Base-by-base conservation (phyloP, 2,113 vertebrate species). In the Columba livia region DNA sequence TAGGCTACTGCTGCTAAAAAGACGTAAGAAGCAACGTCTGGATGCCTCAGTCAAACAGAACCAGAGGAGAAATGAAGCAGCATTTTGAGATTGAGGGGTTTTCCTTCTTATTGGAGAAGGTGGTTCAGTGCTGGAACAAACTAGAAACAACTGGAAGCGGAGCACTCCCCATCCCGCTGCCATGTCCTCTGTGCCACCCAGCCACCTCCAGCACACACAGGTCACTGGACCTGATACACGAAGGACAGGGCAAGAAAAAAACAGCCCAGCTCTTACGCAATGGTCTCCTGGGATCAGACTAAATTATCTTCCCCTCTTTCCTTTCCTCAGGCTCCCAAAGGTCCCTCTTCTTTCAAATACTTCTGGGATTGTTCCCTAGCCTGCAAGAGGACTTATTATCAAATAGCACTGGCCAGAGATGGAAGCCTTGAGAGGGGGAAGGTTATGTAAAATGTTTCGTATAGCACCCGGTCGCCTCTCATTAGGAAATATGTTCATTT, bases 101-200 rank as follows among this genome's bases (percentile, higher is more conserved):
- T 20, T 29, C 32, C 28, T 79, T 79, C 42, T 73, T 54, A 28
- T 1, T 47, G 50, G 40, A 88, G 44, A 91, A 51, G 40, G 32
- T 72, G 85, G 62, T 78, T 53, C 65, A 78, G 65, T 31, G 17
- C 75, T 85, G 53, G 53, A 78, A 82, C 28, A 47, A 81, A 60
- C 25, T 34, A 21, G 58, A 81, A 69, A 47, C 20, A 62, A 70
- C 11, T 65, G 51, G 78, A 88, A 75, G 58, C 0, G 2, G 28
- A 57, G 54, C 48, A 19, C 11, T 34, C 53, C n/a, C 38, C 0
- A 0, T 34, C 58, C 60, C 2, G 1, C 29, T 40, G 64, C 24
- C 58, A 47, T 83, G 72, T 36, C 44, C 42, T 67, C 66, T n/a
- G 32, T n/a, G 31, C 32, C n/a, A 12, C 10, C 15, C n/a, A 29